These are phyloP conservation scores for Willowsia nigromaculata DNA, from an alignment of 2,888 invertebrate species.

Conservation along the genomic window DNA sequence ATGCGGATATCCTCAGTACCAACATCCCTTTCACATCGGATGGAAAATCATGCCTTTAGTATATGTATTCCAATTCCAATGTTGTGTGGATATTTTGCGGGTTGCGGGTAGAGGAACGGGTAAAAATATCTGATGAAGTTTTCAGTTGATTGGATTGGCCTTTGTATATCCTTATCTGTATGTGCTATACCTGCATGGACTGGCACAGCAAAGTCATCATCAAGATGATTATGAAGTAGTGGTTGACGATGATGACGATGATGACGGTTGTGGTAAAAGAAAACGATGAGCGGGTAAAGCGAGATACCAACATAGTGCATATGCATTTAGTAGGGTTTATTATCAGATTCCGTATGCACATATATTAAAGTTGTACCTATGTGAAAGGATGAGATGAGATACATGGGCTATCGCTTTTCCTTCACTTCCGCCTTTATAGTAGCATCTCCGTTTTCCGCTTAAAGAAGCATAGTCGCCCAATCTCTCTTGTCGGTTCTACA, in stretches of 20 bases:
- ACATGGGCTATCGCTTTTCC: slow-evolving; percentile 29
- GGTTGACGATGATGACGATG: slow-evolving; percentile 22
- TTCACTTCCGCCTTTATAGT: slow-evolving; percentile 50
- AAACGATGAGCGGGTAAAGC: slow-evolving; percentile 21
- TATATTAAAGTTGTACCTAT: too few species aligned
- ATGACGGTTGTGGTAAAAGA: slow-evolving; percentile 5
- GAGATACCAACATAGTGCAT: background rate
- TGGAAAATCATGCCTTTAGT: slow-evolving; percentile 17
- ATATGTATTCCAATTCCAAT: too few species aligned
- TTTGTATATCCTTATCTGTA: background rate
- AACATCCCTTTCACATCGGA: background rate
- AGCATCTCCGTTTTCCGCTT: background rate
- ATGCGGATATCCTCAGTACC: background rate
- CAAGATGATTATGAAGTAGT: slow-evolving; percentile 1
- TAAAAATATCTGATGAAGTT: slow-evolving; percentile 51
- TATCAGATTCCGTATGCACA: too few species aligned
- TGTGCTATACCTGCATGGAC: background rate
- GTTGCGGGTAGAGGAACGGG: background rate
- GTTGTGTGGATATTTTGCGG: background rate
- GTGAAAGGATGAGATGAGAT: background rate
- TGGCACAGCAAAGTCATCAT: background rate
- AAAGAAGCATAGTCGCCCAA: background rate
- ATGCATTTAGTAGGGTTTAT: too few species aligned
- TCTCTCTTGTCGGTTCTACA: background rate
- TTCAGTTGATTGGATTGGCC: slow-evolving; percentile 53